Percentiles rank a stretch among this genome's conserved stretches.
phyloP scores from a whole-genome alignment of 2,113 vertebrate genomes.

The Epinephelus fuscoguttatus region DNA sequence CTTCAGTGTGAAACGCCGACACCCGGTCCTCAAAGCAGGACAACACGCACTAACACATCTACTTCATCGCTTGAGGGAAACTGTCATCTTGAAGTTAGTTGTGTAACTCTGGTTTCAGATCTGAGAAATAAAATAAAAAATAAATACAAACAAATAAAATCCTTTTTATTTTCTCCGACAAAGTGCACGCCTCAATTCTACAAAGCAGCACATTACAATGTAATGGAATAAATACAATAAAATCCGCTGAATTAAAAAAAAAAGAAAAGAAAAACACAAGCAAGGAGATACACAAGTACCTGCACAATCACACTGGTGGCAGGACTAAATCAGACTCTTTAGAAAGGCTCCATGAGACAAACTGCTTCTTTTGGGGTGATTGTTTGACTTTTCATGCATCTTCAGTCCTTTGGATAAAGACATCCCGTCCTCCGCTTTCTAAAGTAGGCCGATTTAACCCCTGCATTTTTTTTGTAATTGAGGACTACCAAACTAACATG shows the following conservation, averaged over 20 bases:
- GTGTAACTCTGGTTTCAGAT: slow-evolving; percentile 23
- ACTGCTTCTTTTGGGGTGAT: slow-evolving; percentile 34
- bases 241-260: slow-evolving; percentile 84
- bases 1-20: slow-evolving; percentile 20
- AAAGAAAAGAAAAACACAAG: slow-evolving; percentile 69
- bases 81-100: background rate
- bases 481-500: slow-evolving; percentile 72
- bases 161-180: slow-evolving; percentile 87
- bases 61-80: background rate
- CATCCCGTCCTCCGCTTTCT: slow-evolving; percentile 37
- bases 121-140: slow-evolving; percentile 61
- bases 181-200: slow-evolving; percentile 91
- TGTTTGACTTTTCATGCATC: slow-evolving; percentile 52
- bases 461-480: slow-evolving; percentile 57
- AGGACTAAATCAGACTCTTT: slow-evolving; percentile 66
- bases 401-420: slow-evolving; percentile 24
- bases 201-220: slow-evolving; percentile 92
- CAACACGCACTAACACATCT: slow-evolving; percentile 69
- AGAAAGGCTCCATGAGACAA: slow-evolving; percentile 50
- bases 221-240: slow-evolving; percentile 95
- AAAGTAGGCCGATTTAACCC: slow-evolving; percentile 66
- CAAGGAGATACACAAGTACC: slow-evolving; percentile 78
- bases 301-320: slow-evolving; percentile 83
- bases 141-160: slow-evolving; percentile 86
- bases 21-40: slow-evolving; percentile 68